A percentile compares a stretch with the other conserved stretches of the same genome.
phyloP scores from a whole-genome alignment of 2,797 vertebrate genomes.

The Rousettus madagascariensis region DNA sequence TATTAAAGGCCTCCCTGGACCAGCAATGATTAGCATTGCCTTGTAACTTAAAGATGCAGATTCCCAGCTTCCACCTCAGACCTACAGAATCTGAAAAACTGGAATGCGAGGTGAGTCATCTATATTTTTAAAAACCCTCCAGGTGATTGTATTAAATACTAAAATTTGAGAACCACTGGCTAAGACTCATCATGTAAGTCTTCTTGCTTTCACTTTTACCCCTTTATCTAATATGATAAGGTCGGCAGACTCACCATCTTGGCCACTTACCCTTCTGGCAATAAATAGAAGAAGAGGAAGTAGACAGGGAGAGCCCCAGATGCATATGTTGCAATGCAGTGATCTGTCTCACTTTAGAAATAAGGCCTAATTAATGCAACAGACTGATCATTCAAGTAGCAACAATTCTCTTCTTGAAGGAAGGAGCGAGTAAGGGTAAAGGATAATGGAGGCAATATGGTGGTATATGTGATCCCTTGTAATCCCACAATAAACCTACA shows the following conservation, averaged over 20 bases:
- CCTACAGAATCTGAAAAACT: not conserved
- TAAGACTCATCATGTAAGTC: not conserved
- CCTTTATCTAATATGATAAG: not conserved
- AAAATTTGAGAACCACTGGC: not conserved
- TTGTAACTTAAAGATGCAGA: not conserved
- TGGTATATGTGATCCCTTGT: not conserved
- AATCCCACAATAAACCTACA: not conserved
- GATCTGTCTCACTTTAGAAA: not conserved
- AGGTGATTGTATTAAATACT: not conserved
- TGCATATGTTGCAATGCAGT: not conserved
- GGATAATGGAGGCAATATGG: not conserved
- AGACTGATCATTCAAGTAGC: not conserved
- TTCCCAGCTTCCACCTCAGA: not conserved
- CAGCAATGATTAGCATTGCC: not conserved
- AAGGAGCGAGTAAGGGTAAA: not conserved
- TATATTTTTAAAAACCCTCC: not conserved
- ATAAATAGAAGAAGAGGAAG: not conserved
- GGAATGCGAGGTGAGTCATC: too few relatives aligned
- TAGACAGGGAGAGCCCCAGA: not conserved
- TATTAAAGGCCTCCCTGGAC: not conserved
- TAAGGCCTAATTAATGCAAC: not conserved
- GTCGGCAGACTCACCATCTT: not conserved
- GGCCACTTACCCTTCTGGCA: not conserved
- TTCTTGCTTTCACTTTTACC: not conserved
- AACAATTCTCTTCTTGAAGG: not conserved